Evolutionary conservation across 35 echinoderm and acorn worm genomes (phyloP).

Genomic region (Ptychodera flava): DNA sequence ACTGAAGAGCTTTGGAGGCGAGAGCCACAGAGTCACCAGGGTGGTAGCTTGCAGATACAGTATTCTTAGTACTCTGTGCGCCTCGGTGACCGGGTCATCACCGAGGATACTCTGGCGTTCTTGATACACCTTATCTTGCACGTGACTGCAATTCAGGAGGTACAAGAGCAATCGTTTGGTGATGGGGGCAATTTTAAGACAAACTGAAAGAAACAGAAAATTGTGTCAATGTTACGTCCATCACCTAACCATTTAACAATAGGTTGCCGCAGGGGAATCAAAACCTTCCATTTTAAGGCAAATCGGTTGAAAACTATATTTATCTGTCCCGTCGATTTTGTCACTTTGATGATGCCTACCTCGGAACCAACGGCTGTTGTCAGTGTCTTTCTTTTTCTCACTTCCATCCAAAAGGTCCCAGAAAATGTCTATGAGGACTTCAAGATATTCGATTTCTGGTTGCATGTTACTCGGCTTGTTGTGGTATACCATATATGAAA

Average conservation of each 20-base stretch:
- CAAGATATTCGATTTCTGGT: background rate
- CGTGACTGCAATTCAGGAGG: background rate
- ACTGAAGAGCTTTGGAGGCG: background rate
- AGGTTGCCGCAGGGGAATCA: too few species aligned
- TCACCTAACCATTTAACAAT: too few species aligned
- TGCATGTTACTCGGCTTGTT: too few species aligned
- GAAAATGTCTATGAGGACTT: background rate
- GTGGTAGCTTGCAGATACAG: background rate
- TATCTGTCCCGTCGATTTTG: too few species aligned
- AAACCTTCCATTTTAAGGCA: too few species aligned
- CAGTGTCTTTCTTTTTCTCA: background rate
- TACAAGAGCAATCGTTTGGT: background rate
- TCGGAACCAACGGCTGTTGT: too few species aligned
- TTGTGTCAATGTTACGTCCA: too few species aligned
- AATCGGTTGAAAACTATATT: too few species aligned
- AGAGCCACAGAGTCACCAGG: background rate
- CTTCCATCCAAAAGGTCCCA: background rate
- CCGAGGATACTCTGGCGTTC: background rate
- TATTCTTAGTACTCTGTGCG: background rate
- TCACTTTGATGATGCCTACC: too few species aligned
- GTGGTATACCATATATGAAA: too few species aligned
- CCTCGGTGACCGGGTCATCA: background rate
- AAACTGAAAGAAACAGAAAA: background rate
- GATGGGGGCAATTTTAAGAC: background rate
- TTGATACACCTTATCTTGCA: background rate